Conservation (phyloP, 2,888 invertebrate genomes). For the Ellobium chinense region DNA sequence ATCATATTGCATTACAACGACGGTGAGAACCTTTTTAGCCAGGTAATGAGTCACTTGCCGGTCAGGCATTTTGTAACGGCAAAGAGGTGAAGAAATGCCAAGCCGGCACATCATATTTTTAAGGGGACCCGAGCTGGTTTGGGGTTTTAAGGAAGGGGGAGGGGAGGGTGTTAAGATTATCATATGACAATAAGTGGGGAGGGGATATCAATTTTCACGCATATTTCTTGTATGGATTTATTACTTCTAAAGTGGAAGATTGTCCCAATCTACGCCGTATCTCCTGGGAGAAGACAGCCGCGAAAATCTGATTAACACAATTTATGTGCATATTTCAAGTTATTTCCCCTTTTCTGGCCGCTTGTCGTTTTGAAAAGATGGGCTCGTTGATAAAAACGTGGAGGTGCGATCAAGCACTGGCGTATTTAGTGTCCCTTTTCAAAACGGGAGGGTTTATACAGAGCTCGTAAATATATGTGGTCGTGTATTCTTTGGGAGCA, state of each 20-base stretch:
- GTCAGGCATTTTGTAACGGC: no score
- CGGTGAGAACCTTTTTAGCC: no score
- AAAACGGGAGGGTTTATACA: not conserved
- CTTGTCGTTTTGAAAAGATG: constrained; percentile 1
- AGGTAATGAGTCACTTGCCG: no score
- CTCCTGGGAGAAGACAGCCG: not conserved
- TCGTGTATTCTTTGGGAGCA: no score
- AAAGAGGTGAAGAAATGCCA: no score
- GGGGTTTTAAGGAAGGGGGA: no score
- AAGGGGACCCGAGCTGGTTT: no score
- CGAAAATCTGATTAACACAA: constrained; percentile 18
- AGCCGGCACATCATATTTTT: no score
- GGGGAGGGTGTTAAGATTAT: constrained; percentile 3
- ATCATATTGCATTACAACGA: no score
- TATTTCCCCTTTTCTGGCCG: not conserved
- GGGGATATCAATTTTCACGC: not conserved
- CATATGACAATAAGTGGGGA: constrained; percentile 2
- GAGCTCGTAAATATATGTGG: not conserved
- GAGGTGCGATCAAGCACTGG: not conserved
- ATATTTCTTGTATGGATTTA: constrained; percentile 25
- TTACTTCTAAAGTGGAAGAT: constrained; percentile 10
- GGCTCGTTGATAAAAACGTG: not conserved
- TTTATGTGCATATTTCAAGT: constrained; percentile 25
- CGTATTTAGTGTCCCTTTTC: not conserved
- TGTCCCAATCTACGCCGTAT: not conserved